Conservation (phyloP, 2,797 vertebrate genomes). For the Octomys mimax region DNA sequence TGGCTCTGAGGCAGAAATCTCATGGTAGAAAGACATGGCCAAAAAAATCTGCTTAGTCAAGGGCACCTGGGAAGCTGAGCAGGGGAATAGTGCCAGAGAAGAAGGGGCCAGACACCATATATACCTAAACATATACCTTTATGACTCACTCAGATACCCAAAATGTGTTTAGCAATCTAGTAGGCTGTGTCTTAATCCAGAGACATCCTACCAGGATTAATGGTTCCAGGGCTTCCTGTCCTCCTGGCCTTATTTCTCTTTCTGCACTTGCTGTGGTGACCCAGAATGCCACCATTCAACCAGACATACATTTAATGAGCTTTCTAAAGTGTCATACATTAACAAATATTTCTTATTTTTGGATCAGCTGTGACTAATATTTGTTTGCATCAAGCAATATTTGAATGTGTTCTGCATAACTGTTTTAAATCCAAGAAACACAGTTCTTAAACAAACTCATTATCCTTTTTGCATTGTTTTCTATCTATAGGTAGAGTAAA, state of each 20-base stretch:
- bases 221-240: not conserved
- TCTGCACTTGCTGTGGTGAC: not conserved
- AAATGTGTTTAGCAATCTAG: not conserved
- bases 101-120: not conserved
- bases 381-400: not conserved
- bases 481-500: not conserved
- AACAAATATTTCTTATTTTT: not conserved
- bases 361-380: not conserved
- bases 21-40: not conserved
- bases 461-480: not conserved
- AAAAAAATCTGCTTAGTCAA: not conserved
- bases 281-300: accelerated
- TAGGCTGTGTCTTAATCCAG: not conserved
- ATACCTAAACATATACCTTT: not conserved
- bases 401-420: not conserved
- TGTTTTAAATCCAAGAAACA: not conserved
- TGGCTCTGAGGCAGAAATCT: not conserved
- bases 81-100: not conserved
- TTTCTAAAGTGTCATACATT: not conserved
- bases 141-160: not conserved
- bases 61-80: not conserved
- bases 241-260: not conserved
- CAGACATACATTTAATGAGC: not conserved
- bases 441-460: not conserved
- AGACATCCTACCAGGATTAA: not conserved